phyloP scores from a whole-genome alignment of 2,797 vertebrate genomes.

The Fundulus diaphanus region DNA sequence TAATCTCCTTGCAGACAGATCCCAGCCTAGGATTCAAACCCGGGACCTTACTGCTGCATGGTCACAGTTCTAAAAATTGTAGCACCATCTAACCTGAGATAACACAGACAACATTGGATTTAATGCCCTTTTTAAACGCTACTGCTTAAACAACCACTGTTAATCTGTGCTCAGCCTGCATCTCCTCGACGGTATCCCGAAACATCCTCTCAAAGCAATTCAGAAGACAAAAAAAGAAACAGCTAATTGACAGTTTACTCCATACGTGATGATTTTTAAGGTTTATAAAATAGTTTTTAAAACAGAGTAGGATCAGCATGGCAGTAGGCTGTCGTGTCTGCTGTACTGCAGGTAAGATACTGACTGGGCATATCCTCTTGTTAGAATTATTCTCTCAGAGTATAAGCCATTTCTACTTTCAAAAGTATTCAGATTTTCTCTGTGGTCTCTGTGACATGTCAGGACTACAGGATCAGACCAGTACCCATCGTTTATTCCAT shows the following conservation, averaged over 20 bases:
- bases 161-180: background rate
- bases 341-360: too few relatives aligned
- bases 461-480: background rate
- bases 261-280: background rate
- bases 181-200: background rate
- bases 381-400: background rate
- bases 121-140: background rate
- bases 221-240: background rate
- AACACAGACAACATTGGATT: background rate
- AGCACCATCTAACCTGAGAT: background rate
- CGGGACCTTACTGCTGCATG: background rate
- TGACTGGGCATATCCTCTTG: background rate
- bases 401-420: background rate
- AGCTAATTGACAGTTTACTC: background rate
- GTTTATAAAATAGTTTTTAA: background rate
- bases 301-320: background rate
- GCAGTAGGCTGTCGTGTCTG: background rate
- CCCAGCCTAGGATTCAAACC: background rate
- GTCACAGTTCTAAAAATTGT: background rate
- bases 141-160: background rate
- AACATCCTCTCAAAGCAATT: background rate
- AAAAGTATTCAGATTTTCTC: background rate
- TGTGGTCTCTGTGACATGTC: background rate
- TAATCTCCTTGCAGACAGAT: background rate
- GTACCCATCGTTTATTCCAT: background rate